Conservation (phyloP, 35 echinoderm and acorn worm genomes). For the Strongylocentrotus purpuratus region DNA sequence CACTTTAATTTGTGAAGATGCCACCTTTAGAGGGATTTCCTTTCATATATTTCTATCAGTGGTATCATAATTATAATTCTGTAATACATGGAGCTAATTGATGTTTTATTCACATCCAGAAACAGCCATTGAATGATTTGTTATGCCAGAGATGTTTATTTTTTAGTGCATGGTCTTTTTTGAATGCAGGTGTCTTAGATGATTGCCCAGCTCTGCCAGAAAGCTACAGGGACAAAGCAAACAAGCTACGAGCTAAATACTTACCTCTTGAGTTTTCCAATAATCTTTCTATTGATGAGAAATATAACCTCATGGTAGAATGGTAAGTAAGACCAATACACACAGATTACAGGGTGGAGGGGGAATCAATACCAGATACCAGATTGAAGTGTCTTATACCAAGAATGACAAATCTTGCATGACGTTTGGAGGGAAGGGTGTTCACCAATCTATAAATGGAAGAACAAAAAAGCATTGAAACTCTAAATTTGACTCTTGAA, state of each 20-base stretch:
- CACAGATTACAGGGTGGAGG: no score
- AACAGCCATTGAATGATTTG: neutral
- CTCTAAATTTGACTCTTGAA: no score
- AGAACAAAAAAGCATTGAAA: no score
- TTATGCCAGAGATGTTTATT: neutral
- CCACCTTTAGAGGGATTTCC: no score
- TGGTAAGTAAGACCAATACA: slow-evolving; percentile 70
- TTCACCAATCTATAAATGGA: no score
- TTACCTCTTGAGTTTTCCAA: slow-evolving; percentile 85
- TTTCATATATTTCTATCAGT: no score
- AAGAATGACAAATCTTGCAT: no score
- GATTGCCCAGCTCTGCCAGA: slow-evolving; percentile 72
- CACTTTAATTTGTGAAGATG: no score
- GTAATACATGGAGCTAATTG: neutral
- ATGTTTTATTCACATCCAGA: neutral
- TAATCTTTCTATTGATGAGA: slow-evolving; percentile 68
- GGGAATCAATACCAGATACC: no score
- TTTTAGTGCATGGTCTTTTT: neutral
- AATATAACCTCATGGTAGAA: slow-evolving; percentile 81
- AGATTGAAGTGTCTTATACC: no score
- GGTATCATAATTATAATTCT: neutral
- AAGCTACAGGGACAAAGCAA: slow-evolving; percentile 65
- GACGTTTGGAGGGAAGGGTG: no score
- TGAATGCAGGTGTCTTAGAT: slow-evolving; percentile 81
- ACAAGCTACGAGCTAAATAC: slow-evolving; percentile 70